phyloP scores from a whole-genome alignment of 2,888 invertebrate genomes.

The Eupithecia subumbrata region DNA sequence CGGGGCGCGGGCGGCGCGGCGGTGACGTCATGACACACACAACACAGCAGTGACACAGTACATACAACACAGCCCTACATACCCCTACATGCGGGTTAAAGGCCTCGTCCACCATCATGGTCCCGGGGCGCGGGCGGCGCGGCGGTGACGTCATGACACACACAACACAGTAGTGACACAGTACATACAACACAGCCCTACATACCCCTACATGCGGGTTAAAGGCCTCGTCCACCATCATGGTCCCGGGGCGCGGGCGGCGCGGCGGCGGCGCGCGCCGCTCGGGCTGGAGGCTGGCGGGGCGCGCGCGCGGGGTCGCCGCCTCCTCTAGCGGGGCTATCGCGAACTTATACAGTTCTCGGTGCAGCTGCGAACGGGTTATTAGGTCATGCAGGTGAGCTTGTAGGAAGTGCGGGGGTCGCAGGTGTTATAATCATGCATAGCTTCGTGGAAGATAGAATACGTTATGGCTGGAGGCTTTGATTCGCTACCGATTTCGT shows the following conservation, averaged over 20 bases:
- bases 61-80: conserved; percentile 16
- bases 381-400: not conserved
- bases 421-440: conserved; percentile 5
- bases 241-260: conserved; percentile 59
- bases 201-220: conserved; percentile 51
- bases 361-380: conserved; percentile 67
- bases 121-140: conserved; percentile 57
- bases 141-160: conserved; percentile 14
- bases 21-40: not conserved
- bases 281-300: conserved; percentile 60
- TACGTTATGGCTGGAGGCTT: not conserved
- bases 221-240: conserved; percentile 62
- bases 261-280: conserved; percentile 42
- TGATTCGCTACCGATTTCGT: not conserved
- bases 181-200: conserved; percentile 10
- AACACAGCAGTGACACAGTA: not conserved
- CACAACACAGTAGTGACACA: not conserved
- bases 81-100: conserved; percentile 50
- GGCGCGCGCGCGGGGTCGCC: conserved; percentile 48
- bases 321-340: conserved; percentile 48
- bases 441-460: conserved; percentile 11
- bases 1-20: conserved; percentile 49
- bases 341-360: conserved; percentile 68
- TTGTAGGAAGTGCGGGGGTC: not conserved
- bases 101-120: conserved; percentile 63